phyloP scores from a whole-genome alignment of 2,797 vertebrate genomes.

The Streptopelia turtur region DNA sequence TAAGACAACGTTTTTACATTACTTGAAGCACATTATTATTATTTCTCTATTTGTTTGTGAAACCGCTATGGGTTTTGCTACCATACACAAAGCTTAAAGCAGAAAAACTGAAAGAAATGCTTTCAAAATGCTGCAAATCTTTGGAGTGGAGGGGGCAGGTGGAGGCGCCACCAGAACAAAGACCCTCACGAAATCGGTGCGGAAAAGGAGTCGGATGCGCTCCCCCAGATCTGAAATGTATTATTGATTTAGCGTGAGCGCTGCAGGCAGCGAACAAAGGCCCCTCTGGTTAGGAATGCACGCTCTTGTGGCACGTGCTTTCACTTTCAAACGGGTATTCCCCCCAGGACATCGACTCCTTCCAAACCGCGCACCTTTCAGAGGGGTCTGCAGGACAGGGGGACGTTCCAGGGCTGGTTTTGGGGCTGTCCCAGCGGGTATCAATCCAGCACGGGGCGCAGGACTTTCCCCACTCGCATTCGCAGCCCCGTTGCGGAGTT shows the following conservation, averaged over 20 bases:
- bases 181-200: rapidly evolving
- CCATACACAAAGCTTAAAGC: neutral
- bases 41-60: neutral
- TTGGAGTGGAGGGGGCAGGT: neutral
- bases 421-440: neutral
- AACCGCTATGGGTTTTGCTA: neutral
- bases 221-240: neutral
- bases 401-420: neutral
- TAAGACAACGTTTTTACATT: no score
- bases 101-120: neutral
- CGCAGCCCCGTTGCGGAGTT: neutral
- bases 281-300: neutral
- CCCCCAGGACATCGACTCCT: neutral
- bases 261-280: neutral
- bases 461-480: no score
- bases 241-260: neutral
- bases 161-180: neutral
- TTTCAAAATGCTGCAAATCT: neutral
- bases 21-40: neutral
- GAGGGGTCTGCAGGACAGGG: neutral
- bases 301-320: neutral
- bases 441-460: no score
- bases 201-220: neutral
- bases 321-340: neutral
- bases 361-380: neutral